Percentiles rank a stretch among this genome's conserved stretches.
phyloP scores from a whole-genome alignment of 2,888 invertebrate genomes.

The Temnothorax ravouxi region DNA sequence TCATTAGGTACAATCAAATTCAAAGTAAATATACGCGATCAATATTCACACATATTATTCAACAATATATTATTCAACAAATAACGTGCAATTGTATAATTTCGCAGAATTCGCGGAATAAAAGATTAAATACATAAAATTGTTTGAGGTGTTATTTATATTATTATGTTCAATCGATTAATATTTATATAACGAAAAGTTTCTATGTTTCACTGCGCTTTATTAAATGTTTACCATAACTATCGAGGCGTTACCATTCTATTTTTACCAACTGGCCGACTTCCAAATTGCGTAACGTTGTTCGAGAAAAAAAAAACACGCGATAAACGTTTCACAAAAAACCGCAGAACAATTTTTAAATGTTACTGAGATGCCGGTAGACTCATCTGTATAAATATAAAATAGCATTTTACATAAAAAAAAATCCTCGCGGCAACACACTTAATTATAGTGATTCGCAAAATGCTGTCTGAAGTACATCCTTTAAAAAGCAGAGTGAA shows the following conservation, averaged over 20 bases:
- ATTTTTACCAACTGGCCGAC: slow-evolving; percentile 41
- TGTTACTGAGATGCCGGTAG: not conserved
- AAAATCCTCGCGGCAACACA: not conserved
- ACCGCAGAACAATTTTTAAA: not conserved
- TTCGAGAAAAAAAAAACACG: slow-evolving; percentile 2
- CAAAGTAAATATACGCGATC: slow-evolving; percentile 61
- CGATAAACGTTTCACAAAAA: not conserved
- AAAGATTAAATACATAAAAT: not conserved
- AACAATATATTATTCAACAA: not conserved
- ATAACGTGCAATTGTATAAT: not conserved
- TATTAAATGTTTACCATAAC: slow-evolving; percentile 12
- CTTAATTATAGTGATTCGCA: not conserved
- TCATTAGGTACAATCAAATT: slow-evolving; percentile 68
- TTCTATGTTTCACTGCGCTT: not conserved
- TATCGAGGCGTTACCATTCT: slow-evolving; percentile 26
- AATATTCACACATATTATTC: not conserved
- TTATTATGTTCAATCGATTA: not conserved
- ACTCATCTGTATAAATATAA: not conserved
- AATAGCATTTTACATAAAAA: not conserved
- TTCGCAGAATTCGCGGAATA: not conserved
- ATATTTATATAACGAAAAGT: not conserved
- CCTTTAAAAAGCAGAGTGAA: not conserved
- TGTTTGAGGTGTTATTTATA: not conserved
- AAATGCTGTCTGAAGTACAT: slow-evolving; percentile 2
- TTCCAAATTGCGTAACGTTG: slow-evolving; percentile 38